A percentile compares a stretch with the other conserved stretches of the same genome.
Conservation (phyloP, 2,797 vertebrate species). For the Falco naumanni region DNA sequence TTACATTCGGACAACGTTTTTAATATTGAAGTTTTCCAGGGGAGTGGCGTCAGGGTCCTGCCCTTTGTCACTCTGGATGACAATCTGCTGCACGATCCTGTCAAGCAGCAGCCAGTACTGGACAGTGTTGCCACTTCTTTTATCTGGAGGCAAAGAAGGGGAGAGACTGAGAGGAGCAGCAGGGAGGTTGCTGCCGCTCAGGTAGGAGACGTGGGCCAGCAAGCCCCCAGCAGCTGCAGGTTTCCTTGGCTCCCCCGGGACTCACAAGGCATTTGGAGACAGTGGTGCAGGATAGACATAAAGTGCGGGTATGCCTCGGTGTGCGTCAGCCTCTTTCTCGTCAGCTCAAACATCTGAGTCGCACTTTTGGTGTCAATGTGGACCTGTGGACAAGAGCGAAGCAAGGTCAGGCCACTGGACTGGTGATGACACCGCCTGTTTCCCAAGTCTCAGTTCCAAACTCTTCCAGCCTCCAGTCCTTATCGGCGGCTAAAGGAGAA, state of each 20-base stretch:
- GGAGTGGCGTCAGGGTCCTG: constrained; percentile 95
- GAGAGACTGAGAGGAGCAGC: neutral
- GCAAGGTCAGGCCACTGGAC: neutral
- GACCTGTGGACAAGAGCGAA: constrained; percentile 75
- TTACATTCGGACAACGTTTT: constrained; percentile 98
- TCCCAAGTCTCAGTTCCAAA: neutral
- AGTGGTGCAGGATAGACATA: constrained; percentile 98
- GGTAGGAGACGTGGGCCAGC: neutral
- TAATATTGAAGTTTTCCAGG: constrained; percentile 98
- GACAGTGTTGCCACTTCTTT: constrained; percentile 96
- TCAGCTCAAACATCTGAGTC: constrained; percentile 96
- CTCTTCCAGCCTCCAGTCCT: rapidly evolving
- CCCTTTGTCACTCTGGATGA: constrained; percentile 97
- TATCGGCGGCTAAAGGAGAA: neutral
- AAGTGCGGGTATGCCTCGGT: constrained; percentile 97
- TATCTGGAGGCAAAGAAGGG: constrained; percentile 80
- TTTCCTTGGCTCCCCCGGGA: neutral
- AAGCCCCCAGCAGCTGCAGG: rapidly evolving
- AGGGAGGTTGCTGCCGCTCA: rapidly evolving
- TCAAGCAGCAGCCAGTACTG: constrained; percentile 98
- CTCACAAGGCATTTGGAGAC: constrained; percentile 99
- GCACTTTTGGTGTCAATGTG: constrained; percentile 99
- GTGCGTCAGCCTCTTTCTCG: constrained; percentile 95
- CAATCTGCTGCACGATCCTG: constrained; percentile 97
- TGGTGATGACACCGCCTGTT: rapidly evolving